Evolutionary conservation across 1,140 invertebrate species (phyloP), one percentile per base, ranked within the genome.

Genomic region (Drosophila truncata): DNA sequence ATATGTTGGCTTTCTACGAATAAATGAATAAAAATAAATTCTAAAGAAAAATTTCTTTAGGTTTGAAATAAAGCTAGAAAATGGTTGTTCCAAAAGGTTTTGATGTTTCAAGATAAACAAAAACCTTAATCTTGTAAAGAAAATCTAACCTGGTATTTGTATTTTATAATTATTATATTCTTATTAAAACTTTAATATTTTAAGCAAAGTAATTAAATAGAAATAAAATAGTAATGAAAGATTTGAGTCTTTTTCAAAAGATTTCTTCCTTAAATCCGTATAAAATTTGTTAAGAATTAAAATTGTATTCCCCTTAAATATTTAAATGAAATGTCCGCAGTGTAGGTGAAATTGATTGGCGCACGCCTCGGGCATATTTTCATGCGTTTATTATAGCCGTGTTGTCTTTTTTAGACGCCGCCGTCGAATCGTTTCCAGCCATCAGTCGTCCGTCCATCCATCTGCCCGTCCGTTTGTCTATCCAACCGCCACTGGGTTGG

Each of bases 321-420:
- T 7, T 20, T 11, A 8, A 39, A 11, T 18, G 4, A 20, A 42
- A 5, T 47, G 16, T 7, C 10, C 31, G 0, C 52, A 23, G 31
- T 70, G 50, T 73, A 61, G 77, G 84, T 80, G 84, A 87, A 88
- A 87, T 87, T 85, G 84, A 69, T 84, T 87, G 84, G 80, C 84
- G 84, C 84, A 84, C 84, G 84, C 84, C 84, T 73, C 62, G 47
- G 73, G 84, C 80, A 87, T 87, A 87, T 87, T 88, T 87, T 88
- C 84, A 87, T 87, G 84, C 84, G 84, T 88, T 88, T 87, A 83
- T 87, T 87, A 88, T 84, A 59, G 71, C 63, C 66, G 50, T 44
- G 57, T 62, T 80, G 42, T 50, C 78, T 67, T 80, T 49, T 82
- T 85, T 76, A 79, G 82, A 75, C 79, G 78, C 60, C 60, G 74